These are phyloP conservation scores for Acutogordius australiensis DNA, from an alignment of 2,888 invertebrate genomes.

Conservation along the genomic window DNA sequence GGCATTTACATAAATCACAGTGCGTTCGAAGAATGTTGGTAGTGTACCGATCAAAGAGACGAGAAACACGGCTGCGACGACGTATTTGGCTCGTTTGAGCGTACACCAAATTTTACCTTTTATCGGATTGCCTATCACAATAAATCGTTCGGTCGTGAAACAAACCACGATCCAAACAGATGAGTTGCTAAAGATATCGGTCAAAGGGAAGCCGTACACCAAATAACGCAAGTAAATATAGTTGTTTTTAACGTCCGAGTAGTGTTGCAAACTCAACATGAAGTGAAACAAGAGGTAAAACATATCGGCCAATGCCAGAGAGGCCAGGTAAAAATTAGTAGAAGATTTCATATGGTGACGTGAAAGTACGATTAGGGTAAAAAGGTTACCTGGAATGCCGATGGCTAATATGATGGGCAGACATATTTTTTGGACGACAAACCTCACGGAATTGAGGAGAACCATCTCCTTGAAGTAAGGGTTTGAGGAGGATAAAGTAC, in stretches of 20 bases:
- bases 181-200: constrained; percentile 7
- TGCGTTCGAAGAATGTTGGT: constrained; percentile 8
- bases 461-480: neutral
- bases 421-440: neutral
- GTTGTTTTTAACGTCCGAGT: neutral
- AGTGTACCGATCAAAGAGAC: neutral
- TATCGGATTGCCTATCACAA: neutral
- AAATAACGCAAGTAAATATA: neutral
- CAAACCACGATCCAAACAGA: constrained; percentile 7
- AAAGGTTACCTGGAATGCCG: neutral
- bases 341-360: neutral
- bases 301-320: constrained; percentile 4
- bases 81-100: neutral
- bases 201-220: neutral
- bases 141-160: constrained; percentile 4
- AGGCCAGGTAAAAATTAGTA: neutral
- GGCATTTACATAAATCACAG: neutral
- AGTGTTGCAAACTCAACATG: neutral
- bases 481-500: no score
- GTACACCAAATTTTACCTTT: constrained; percentile 1
- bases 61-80: neutral
- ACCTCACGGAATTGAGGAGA: neutral
- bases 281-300: neutral
- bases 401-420: neutral
- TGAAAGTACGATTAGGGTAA: neutral